Evolutionary conservation across 2,888 invertebrate species (phyloP), one percentile per base, ranked within the genome.

Genomic region (Drosophila limbata): DNA sequence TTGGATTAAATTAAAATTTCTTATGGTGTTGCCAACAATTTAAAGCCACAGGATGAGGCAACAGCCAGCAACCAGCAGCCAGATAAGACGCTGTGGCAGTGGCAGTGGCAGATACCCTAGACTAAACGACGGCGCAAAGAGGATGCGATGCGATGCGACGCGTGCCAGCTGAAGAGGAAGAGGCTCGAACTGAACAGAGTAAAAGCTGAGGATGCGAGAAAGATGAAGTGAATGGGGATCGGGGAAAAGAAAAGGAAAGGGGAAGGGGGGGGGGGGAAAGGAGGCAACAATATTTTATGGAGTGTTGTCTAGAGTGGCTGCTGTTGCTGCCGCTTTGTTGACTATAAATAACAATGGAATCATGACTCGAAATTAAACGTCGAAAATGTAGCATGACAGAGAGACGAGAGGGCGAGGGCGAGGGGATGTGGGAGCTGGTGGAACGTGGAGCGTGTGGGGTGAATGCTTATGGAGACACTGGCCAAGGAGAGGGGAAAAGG

Each of bases 311-410:
- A 85, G 84, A 84, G 83, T 82, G 88, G 77, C 75, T 67, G 68
- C 63, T 40, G 31, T 64, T 59, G 62, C 62, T 53, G 59, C 72
- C 72, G 79, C 81, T 84, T 79, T 84, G 81, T 85, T 83, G 83
- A 81, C 85, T 85, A 88, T 85, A 85, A 85, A 85, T 85, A 85
- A 85, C 85, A 85, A 85, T 83, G 83, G 88, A 87, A 85, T 88
- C 88, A 85, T 83, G 85, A 87, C 83, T 88, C 71, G 83, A 85
- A 85, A 85, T 88, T 87, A 85, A 88, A 85, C 88, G 83, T 88
- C 83, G 83, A 77, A 69, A 77, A 69, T 69, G 61, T 69, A 37
- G 69, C 73, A 63, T 63, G 61, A 51, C 45, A 45, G 48, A 45
- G 17, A 17, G 50, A 2, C 28, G 8, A 28, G 28, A 28, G 35